Conservation (phyloP, 2,888 invertebrate genomes). For the Cotesia congregata region DNA sequence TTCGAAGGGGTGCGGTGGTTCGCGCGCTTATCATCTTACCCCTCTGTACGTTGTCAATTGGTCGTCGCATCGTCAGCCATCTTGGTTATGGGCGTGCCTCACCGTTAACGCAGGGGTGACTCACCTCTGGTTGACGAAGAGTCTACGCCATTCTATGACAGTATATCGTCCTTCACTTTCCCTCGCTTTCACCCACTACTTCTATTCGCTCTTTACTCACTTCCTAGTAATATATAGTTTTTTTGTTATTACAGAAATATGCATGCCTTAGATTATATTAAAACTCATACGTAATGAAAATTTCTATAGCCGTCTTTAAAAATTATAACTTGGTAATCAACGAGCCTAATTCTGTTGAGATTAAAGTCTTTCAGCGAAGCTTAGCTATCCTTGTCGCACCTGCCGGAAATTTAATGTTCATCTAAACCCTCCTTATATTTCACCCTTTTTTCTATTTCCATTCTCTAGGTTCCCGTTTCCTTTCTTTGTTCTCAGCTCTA, state of each 20-base stretch:
- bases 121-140: conserved; percentile 62
- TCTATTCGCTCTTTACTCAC: conserved; percentile 25
- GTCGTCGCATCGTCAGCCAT: conserved; percentile 62
- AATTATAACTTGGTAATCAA: conserved; percentile 8
- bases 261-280: conserved; percentile 6
- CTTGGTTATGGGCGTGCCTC: conserved; percentile 63
- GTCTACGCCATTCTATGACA: conserved; percentile 39
- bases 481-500: conserved; percentile 5
- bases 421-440: conserved; percentile 37
- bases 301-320: conserved; percentile 12
- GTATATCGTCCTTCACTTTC: conserved; percentile 22
- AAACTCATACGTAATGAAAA: conserved; percentile 14
- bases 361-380: conserved; percentile 8
- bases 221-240: conserved; percentile 7
- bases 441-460: conserved; percentile 41
- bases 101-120: conserved; percentile 62
- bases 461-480: conserved; percentile 25
- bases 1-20: conserved; percentile 43
- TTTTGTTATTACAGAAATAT: conserved; percentile 27
- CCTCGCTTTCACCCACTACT: conserved; percentile 38
- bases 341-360: conserved; percentile 21
- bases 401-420: conserved; percentile 43
- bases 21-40: conserved; percentile 62
- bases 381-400: conserved; percentile 42
- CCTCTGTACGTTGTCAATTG: conserved; percentile 59